phyloP scores from a whole-genome alignment of 2,113 vertebrate species.

The Labrus mixtus region DNA sequence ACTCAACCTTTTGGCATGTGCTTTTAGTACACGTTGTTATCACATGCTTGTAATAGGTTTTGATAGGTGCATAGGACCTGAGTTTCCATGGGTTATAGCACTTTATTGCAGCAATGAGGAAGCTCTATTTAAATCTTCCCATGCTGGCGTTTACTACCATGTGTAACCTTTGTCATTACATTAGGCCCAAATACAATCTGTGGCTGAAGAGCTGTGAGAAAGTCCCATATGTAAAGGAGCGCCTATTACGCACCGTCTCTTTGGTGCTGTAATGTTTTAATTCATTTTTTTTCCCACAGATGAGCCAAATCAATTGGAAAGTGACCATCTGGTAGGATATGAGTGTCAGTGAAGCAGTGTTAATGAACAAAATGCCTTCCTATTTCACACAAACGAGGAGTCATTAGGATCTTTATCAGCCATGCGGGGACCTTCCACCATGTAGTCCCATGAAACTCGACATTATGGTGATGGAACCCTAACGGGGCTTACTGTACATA shows the following conservation, averaged over 20 bases:
- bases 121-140: conserved; percentile 84
- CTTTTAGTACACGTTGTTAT: conserved; percentile 38
- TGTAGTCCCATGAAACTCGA: conserved; percentile 54
- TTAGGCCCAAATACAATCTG: conserved; percentile 80
- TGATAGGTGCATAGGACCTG: conserved; percentile 62
- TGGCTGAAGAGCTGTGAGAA: conserved; percentile 80
- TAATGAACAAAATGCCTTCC: conserved; percentile 86
- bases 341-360: conserved; percentile 84
- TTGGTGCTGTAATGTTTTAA: conserved; percentile 88
- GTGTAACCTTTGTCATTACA: conserved; percentile 87
- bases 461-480: conserved; percentile 46
- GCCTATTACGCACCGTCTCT: conserved; percentile 85
- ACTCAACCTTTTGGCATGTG: conserved; percentile 50
- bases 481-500: background rate
- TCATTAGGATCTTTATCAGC: conserved; percentile 80
- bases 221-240: conserved; percentile 83
- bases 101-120: conserved; percentile 79
- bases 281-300: conserved; percentile 86
- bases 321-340: conserved; percentile 90
- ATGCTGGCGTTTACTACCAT: conserved; percentile 81
- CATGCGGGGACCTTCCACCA: conserved; percentile 50
- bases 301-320: conserved; percentile 91
- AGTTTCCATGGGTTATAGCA: conserved; percentile 78
- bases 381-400: conserved; percentile 76
- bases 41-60: conserved; percentile 59